These are phyloP conservation scores for Heterocephalus glaber DNA, from an alignment of 2,113 vertebrate species.

Conservation along the genomic window DNA sequence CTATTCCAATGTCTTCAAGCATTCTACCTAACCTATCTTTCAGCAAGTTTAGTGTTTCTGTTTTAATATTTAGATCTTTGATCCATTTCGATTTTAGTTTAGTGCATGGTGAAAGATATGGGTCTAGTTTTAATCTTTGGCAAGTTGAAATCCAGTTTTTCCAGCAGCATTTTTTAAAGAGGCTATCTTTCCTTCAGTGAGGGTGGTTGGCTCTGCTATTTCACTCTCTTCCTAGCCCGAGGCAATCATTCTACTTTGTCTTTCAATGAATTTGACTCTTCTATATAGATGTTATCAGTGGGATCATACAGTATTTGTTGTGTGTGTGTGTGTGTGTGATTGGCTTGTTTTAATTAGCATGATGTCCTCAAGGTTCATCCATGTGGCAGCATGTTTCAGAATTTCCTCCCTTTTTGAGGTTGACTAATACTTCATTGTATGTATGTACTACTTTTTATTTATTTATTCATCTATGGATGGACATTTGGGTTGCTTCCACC, in stretches of 20 bases:
- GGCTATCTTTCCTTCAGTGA: too few species aligned
- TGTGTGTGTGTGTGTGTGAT: neutral
- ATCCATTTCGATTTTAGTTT: too few species aligned
- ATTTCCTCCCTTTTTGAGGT: neutral
- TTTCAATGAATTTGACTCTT: neutral
- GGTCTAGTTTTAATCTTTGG: too few species aligned
- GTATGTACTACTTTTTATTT: neutral
- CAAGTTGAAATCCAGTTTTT: too few species aligned
- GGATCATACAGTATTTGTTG: neutral
- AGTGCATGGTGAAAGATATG: too few species aligned
- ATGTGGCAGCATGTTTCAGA: neutral
- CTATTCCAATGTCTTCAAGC: too few species aligned
- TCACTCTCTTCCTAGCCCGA: neutral
- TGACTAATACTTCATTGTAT: neutral
- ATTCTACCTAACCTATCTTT: too few species aligned
- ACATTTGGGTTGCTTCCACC: neutral
- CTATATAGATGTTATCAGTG: neutral
- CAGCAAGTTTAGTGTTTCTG: too few species aligned
- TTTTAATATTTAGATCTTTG: too few species aligned
- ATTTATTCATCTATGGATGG: neutral
- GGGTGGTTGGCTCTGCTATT: too few species aligned
- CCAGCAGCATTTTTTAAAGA: too few species aligned
- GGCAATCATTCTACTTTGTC: neutral
- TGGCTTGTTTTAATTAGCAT: neutral
- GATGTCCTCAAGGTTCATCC: neutral